phyloP scores from a whole-genome alignment of 2,113 vertebrate genomes.

The Neodontobutis hainanensis region DNA sequence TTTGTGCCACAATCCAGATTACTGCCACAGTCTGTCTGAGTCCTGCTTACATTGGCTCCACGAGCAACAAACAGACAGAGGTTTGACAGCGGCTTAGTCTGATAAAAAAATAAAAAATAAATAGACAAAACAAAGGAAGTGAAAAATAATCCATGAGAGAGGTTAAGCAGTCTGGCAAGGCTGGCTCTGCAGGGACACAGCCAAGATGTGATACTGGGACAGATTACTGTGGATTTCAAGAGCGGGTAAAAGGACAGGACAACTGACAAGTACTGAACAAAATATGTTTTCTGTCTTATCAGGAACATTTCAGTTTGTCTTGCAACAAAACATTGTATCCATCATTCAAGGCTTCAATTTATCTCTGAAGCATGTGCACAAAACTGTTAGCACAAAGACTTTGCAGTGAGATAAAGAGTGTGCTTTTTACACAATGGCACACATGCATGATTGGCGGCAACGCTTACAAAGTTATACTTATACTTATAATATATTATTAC shows the following conservation, averaged over 20 bases:
- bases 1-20: conserved; percentile 57
- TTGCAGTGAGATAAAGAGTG: background rate
- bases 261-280: background rate
- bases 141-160: conserved; percentile 59
- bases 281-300: background rate
- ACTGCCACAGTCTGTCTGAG: conserved; percentile 51
- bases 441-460: background rate
- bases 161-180: conserved; percentile 40
- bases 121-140: conserved; percentile 47
- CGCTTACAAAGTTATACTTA: background rate
- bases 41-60: conserved; percentile 66
- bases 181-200: conserved; percentile 18
- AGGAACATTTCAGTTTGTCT: background rate
- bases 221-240: conserved; percentile 10
- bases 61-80: conserved; percentile 60
- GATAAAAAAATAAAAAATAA: conserved; percentile 39
- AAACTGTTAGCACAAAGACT: background rate
- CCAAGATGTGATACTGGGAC: conserved; percentile 14
- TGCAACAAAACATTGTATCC: no score
- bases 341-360: no score
- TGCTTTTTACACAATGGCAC: background rate
- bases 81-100: conserved; percentile 39
- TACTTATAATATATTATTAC: no score
- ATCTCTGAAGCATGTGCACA: background rate
- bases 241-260: background rate